Evolutionary conservation across 2,888 invertebrate genomes (phyloP).

Genomic region (Trypoxylon attenuatum): DNA sequence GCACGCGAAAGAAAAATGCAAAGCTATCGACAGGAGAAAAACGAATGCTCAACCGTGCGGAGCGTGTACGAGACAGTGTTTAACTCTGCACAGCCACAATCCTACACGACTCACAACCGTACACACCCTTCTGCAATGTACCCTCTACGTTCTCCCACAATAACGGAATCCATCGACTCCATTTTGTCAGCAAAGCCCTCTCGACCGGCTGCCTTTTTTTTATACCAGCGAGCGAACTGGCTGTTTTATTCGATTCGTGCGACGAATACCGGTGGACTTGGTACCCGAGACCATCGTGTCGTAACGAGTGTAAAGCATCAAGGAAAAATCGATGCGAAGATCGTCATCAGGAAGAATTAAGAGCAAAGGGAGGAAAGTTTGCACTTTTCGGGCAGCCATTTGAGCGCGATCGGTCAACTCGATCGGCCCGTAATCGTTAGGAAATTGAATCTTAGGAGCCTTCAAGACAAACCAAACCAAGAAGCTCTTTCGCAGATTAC

Average conservation of each 20-base stretch:
- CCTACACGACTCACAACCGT: slow-evolving; percentile 25
- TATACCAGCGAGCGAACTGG: background rate
- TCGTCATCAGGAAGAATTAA: too few relatives aligned
- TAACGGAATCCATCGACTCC: slow-evolving; percentile 15
- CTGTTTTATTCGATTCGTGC: background rate
- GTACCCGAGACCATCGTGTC: too few relatives aligned
- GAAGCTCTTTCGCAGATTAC: background rate
- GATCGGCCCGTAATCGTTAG: background rate
- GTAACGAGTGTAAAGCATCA: too few relatives aligned
- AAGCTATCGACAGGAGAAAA: slow-evolving; percentile 49
- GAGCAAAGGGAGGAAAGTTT: background rate
- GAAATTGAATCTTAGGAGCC: background rate
- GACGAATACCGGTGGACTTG: background rate
- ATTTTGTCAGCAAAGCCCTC: slow-evolving; percentile 5
- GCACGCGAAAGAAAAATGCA: slow-evolving; percentile 47
- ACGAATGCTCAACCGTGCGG: slow-evolving; percentile 54
- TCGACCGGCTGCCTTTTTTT: background rate
- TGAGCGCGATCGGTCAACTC: background rate
- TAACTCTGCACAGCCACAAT: too few relatives aligned
- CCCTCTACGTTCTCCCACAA: slow-evolving; percentile 14
- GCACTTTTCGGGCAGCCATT: background rate
- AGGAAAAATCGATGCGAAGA: too few relatives aligned
- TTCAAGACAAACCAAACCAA: background rate
- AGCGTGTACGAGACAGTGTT: slow-evolving; percentile 44
- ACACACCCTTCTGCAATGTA: slow-evolving; percentile 3